phyloP scores from a whole-genome alignment of 2,888 invertebrate species.

The Dasypolia templi region DNA sequence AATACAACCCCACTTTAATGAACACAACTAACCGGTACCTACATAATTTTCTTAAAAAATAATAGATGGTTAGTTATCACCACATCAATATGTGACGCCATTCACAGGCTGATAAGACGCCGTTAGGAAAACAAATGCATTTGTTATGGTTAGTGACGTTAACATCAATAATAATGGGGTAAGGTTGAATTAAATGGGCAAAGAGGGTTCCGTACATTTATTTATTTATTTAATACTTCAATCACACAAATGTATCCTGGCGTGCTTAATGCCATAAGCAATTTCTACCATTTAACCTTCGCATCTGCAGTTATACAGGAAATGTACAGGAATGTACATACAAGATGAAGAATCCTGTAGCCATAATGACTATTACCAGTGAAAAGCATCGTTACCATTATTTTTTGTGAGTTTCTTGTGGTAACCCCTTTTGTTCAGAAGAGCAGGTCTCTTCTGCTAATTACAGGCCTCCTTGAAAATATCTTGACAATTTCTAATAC shows the following conservation, averaged over 20 bases:
- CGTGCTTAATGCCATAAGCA: too few relatives aligned
- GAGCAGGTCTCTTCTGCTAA: too few relatives aligned
- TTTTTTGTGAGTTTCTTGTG: too few relatives aligned
- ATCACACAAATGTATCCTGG: neutral
- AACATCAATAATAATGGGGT: constrained; percentile 5
- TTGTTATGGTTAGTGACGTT: constrained; percentile 24
- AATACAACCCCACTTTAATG: neutral
- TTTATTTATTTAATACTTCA: neutral
- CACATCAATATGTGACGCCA: constrained; percentile 12
- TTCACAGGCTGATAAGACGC: constrained; percentile 32
- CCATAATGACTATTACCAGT: too few relatives aligned
- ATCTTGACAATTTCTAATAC: too few relatives aligned
- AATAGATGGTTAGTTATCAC: constrained; percentile 5
- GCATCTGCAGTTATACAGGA: too few relatives aligned
- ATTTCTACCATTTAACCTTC: neutral
- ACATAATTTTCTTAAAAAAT: constrained; percentile 2
- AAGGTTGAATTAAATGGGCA: neutral
- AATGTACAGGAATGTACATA: neutral
- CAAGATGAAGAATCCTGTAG: neutral
- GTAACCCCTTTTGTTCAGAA: too few relatives aligned
- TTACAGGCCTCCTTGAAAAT: too few relatives aligned
- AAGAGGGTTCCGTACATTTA: constrained; percentile 25
- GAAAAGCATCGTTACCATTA: too few relatives aligned
- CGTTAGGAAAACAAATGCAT: constrained; percentile 27
- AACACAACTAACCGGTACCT: neutral